Percentiles rank a stretch among this genome's conserved stretches.
Conservation (phyloP, 2,888 invertebrate species). For the Calameuta filiformis region DNA sequence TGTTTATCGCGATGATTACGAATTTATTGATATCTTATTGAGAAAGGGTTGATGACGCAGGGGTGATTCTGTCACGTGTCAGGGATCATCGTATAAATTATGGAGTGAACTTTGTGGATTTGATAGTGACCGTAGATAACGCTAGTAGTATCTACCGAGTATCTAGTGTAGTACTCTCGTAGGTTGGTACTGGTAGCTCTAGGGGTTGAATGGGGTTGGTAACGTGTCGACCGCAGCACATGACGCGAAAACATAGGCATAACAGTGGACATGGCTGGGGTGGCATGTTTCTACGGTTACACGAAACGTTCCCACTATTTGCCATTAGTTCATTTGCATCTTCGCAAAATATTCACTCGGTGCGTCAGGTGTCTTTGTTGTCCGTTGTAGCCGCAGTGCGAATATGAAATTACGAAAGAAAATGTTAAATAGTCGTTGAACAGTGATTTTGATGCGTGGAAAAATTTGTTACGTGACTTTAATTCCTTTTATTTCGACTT, state of each 20-base stretch:
- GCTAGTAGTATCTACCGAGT: too few relatives aligned
- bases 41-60: conserved; percentile 14
- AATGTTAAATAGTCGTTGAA: too few relatives aligned
- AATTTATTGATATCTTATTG: too few relatives aligned
- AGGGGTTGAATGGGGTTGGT: conserved; percentile 21
- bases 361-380: conserved; percentile 22
- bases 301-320: too few relatives aligned
- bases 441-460: too few relatives aligned
- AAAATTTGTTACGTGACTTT: too few relatives aligned
- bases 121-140: too few relatives aligned
- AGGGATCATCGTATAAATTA: conserved; percentile 10
- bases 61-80: conserved; percentile 24
- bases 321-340: conserved; percentile 39
- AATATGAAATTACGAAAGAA: too few relatives aligned
- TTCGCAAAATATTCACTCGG: conserved; percentile 27
- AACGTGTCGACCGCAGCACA: conserved; percentile 36
- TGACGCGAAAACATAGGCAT: conserved; percentile 34
- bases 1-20: too few relatives aligned
- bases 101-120: conserved; percentile 14
- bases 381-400: conserved; percentile 5
- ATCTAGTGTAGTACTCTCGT: too few relatives aligned
- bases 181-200: too few relatives aligned
- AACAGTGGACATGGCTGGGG: conserved; percentile 26
- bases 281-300: conserved; percentile 21
- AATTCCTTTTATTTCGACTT: too few relatives aligned